These are phyloP conservation scores for Euphydryas editha DNA, from an alignment of 2,888 invertebrate genomes.

Conservation along the genomic window DNA sequence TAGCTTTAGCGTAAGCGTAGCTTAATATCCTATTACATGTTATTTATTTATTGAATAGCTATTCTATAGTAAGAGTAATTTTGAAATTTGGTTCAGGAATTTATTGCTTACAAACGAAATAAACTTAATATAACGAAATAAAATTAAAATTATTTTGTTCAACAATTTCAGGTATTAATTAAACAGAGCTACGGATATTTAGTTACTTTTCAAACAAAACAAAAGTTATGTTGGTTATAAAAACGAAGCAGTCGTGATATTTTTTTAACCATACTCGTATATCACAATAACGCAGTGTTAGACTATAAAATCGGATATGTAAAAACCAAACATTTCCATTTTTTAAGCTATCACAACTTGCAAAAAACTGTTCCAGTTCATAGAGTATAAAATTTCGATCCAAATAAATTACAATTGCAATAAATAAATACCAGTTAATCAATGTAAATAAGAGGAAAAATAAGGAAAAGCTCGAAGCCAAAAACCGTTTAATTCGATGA, in stretches of 20 bases:
- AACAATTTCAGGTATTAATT: not conserved
- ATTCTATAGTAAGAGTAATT: no score
- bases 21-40: no score
- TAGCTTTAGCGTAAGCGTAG: no score
- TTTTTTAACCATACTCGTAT: not conserved
- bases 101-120: no score
- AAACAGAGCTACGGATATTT: not conserved
- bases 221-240: not conserved
- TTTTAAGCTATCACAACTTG: not conserved
- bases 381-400: not conserved
- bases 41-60: no score
- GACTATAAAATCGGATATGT: not conserved
- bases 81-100: no score
- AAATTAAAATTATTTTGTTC: no score
- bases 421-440: constrained; percentile 27
- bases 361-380: not conserved
- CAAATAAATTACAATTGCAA: constrained; percentile 9
- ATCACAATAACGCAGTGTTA: not conserved
- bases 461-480: constrained; percentile 20
- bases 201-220: not conserved
- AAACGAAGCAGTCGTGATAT: not conserved
- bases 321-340: not conserved
- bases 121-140: no score
- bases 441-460: constrained; percentile 32
- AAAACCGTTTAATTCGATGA: constrained; percentile 39